These are phyloP conservation scores for Phytoseiulus persimilis DNA, from an alignment of 2,888 invertebrate species.

Conservation along the genomic window DNA sequence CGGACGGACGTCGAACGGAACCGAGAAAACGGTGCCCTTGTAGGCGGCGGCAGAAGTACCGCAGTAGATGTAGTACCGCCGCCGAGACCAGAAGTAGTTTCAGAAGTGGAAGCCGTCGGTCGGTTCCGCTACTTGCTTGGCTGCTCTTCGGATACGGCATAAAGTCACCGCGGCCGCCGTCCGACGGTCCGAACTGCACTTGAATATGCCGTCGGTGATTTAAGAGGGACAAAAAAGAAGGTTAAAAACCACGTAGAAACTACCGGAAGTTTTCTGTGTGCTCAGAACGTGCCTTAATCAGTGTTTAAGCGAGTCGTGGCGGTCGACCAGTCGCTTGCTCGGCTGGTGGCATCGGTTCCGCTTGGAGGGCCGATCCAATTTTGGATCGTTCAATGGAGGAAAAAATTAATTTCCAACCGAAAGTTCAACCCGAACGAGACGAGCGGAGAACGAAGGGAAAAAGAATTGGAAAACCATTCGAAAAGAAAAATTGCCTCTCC, in stretches of 20 bases:
- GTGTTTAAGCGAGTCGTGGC: background rate
- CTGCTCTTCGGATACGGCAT: background rate
- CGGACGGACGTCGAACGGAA: background rate
- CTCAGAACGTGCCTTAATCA: background rate
- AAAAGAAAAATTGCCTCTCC: background rate
- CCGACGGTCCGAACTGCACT: background rate
- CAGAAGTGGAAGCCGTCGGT: background rate
- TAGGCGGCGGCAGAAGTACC: background rate
- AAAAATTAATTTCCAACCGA: background rate
- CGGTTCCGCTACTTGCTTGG: slow-evolving; percentile 5
- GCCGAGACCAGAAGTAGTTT: background rate
- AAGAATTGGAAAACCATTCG: background rate
- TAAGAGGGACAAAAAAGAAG: background rate
- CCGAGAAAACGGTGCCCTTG: slow-evolving; percentile 5
- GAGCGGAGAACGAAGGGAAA: too few species aligned
- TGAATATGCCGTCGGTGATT: background rate
- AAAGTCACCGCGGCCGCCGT: background rate
- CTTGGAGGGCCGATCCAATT: background rate
- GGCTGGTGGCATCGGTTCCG: background rate
- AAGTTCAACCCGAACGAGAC: background rate
- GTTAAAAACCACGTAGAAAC: background rate
- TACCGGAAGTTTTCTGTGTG: slow-evolving; percentile 5
- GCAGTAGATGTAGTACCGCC: background rate
- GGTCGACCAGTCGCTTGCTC: background rate
- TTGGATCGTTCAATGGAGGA: background rate